These are phyloP conservation scores for Apocheima hispidaria DNA, from an alignment of 2,888 invertebrate species.

Conservation along the genomic window DNA sequence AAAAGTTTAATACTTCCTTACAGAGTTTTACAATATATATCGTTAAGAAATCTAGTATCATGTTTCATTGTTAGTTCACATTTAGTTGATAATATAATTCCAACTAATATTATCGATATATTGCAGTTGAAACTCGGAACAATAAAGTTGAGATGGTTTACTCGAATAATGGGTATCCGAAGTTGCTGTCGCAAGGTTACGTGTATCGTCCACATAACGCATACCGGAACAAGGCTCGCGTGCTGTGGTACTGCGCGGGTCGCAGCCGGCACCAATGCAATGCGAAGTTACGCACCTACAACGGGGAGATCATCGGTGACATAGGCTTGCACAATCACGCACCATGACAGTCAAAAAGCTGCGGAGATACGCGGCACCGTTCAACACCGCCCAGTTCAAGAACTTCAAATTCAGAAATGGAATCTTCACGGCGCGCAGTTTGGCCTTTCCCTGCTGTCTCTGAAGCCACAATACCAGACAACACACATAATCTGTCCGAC, in stretches of 20 bases:
- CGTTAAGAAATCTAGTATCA: background rate
- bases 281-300: constrained; percentile 70
- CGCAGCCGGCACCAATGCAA: constrained; percentile 69
- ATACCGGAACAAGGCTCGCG: constrained; percentile 73
- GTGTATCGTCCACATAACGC: constrained; percentile 78
- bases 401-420: background rate
- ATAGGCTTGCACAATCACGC: constrained; percentile 70
- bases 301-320: constrained; percentile 68
- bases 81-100: background rate
- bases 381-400: background rate
- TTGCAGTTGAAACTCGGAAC: constrained; percentile 39
- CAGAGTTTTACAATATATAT: constrained; percentile 5
- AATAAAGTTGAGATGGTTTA: constrained; percentile 39
- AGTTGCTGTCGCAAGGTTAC: constrained; percentile 71
- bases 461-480: background rate
- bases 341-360: constrained; percentile 19
- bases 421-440: background rate
- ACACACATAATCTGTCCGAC: constrained; percentile 3
- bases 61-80: constrained; percentile 17
- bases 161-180: constrained; percentile 70
- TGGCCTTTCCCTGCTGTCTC: background rate
- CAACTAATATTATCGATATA: constrained; percentile 22
- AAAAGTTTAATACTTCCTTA: constrained; percentile 7
- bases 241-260: constrained; percentile 78
- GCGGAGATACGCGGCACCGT: constrained; percentile 34